phyloP scores from a whole-genome alignment of 2,113 vertebrate species.

The Petrocephalus zakoni region DNA sequence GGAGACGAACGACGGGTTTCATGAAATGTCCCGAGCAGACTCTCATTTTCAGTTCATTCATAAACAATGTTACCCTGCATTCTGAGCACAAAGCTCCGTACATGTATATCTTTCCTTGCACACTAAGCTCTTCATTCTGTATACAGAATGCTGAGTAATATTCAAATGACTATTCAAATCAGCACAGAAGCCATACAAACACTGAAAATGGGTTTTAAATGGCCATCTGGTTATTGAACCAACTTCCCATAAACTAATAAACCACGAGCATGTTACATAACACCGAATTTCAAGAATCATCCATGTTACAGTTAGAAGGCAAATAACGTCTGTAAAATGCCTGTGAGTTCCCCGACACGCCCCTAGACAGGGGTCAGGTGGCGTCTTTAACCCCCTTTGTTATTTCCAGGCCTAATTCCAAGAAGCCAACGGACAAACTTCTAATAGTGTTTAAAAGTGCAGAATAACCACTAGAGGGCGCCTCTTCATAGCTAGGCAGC shows the following conservation, averaged over 20 bases:
- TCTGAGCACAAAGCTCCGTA: not conserved
- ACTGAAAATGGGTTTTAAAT: not conserved
- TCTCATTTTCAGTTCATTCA: not conserved
- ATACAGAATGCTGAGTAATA: not conserved
- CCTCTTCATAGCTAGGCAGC: not conserved
- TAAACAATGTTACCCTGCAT: not conserved
- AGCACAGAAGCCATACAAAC: not conserved
- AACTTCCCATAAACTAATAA: not conserved
- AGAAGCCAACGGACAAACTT: not conserved
- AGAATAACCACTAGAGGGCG: not conserved
- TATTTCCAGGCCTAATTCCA: not conserved
- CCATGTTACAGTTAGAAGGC: not conserved
- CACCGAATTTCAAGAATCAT: slow-evolving; percentile 2
- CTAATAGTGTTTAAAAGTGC: not conserved
- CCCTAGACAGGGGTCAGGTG: not conserved
- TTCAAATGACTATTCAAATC: not conserved
- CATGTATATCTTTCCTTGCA: not conserved
- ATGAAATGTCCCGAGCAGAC: not conserved
- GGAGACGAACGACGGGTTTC: not conserved
- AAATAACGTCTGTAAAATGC: not conserved
- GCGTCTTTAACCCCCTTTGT: not conserved
- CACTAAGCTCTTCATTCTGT: not conserved
- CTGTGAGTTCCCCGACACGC: not conserved
- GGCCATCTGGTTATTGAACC: not conserved
- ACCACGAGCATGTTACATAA: slow-evolving; percentile 6